phyloP scores from a whole-genome alignment of 2,888 invertebrate genomes.

The Agriotes lineatus region DNA sequence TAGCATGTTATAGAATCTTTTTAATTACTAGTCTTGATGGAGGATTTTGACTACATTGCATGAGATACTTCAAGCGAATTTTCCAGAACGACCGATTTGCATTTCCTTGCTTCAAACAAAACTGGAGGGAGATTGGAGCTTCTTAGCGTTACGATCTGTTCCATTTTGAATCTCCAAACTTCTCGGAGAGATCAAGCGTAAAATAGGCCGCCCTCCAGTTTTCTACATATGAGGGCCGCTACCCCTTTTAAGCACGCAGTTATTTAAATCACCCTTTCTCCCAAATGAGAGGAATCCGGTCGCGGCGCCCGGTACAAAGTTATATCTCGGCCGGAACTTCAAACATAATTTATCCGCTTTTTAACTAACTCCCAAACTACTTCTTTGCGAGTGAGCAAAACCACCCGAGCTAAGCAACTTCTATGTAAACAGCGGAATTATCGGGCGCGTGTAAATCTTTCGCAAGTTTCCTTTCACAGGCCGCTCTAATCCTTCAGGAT shows the following conservation, averaged over 20 bases:
- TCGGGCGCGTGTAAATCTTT: constrained; percentile 31
- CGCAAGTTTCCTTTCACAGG: constrained; percentile 3
- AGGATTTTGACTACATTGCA: no score
- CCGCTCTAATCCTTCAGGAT: constrained; percentile 40
- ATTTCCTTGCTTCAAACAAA: background rate
- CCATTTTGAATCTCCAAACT: constrained; percentile 1
- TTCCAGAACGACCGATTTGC: background rate
- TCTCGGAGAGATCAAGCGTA: constrained; percentile 3
- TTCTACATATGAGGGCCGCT: background rate
- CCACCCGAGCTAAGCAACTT: constrained; percentile 29
- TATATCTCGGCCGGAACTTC: constrained; percentile 13
- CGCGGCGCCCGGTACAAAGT: constrained; percentile 1
- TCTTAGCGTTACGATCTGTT: constrained; percentile 2
- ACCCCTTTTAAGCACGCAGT: background rate
- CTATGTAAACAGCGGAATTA: constrained; percentile 35
- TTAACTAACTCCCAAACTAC: constrained; percentile 31
- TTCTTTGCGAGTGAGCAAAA: constrained; percentile 26
- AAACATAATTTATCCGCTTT: constrained; percentile 25
- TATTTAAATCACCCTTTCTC: background rate
- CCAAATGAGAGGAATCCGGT: constrained; percentile 10
- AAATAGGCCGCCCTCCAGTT: constrained; percentile 16
- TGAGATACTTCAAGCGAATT: no score
- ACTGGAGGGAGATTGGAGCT: background rate
- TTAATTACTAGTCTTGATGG: no score
- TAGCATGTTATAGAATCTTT: no score